phyloP scores from a whole-genome alignment of 2,888 invertebrate species.

The Frankliniella intonsa region DNA sequence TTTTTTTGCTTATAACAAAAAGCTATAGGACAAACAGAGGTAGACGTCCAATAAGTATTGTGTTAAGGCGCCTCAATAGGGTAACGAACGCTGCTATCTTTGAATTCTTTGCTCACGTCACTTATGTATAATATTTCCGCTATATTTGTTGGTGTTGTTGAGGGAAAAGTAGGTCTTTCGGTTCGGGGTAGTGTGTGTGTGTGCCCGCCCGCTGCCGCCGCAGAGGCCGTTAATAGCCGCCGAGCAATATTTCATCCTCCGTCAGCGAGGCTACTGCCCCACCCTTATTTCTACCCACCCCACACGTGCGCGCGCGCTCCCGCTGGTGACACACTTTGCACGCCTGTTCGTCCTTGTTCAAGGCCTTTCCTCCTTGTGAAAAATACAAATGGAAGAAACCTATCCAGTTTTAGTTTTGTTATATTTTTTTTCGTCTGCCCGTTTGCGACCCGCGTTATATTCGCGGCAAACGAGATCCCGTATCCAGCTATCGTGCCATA shows the following conservation, averaged over 20 bases:
- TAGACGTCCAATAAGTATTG: no score
- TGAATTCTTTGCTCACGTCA: no score
- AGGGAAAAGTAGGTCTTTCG: no score
- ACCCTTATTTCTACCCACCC: background rate
- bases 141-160: no score
- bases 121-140: no score
- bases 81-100: no score
- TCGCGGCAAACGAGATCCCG: background rate
- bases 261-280: background rate
- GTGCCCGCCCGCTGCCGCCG: background rate
- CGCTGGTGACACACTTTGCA: background rate
- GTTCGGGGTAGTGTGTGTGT: background rate
- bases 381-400: no score
- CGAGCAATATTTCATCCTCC: constrained; percentile 13
- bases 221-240: constrained; percentile 4
- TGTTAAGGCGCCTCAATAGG: no score
- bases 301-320: no score
- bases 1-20: no score
- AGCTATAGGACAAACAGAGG: no score
- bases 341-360: background rate
- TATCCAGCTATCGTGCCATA: background rate
- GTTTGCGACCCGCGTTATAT: background rate
- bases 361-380: background rate
- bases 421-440: background rate
- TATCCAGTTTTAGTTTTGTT: background rate